Conservation (phyloP, 2,888 invertebrate species). For the Lumbricus terrestris region DNA sequence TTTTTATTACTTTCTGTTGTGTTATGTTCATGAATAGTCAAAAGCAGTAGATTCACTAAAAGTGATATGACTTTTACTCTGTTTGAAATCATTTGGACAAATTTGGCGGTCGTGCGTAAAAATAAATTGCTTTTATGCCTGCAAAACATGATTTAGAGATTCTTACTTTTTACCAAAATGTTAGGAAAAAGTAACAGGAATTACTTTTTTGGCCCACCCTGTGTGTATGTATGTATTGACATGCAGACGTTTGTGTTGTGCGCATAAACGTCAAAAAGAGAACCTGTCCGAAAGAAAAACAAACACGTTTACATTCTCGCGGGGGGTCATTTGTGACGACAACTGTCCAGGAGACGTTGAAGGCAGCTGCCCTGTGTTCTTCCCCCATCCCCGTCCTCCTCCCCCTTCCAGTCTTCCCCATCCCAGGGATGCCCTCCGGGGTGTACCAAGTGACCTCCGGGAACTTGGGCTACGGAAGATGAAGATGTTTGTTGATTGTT, state of each 20-base stretch:
- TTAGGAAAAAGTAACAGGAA: no score
- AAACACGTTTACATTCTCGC: not conserved
- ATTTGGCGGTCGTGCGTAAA: no score
- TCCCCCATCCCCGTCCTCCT: not conserved
- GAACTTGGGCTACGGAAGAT: not conserved
- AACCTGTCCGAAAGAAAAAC: not conserved
- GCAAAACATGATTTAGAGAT: no score
- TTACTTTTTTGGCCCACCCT: no score
- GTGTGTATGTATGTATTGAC: not conserved
- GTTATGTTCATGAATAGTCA: no score
- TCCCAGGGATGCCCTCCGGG: not conserved
- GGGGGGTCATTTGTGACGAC: not conserved
- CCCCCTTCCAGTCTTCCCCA: not conserved
- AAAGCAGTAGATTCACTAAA: no score
- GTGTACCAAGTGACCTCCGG: not conserved
- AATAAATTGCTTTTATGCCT: no score
- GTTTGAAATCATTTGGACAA: no score
- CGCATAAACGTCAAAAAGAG: not conserved
- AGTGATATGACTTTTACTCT: no score
- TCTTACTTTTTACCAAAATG: no score
- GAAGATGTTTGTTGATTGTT: constrained; percentile 3
- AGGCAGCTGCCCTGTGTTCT: not conserved
- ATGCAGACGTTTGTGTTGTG: not conserved
- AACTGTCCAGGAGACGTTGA: not conserved
- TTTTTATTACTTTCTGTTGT: no score